These are phyloP conservation scores for Hesperophylax magnus DNA, from an alignment of 1,140 invertebrate species.

Conservation along the genomic window DNA sequence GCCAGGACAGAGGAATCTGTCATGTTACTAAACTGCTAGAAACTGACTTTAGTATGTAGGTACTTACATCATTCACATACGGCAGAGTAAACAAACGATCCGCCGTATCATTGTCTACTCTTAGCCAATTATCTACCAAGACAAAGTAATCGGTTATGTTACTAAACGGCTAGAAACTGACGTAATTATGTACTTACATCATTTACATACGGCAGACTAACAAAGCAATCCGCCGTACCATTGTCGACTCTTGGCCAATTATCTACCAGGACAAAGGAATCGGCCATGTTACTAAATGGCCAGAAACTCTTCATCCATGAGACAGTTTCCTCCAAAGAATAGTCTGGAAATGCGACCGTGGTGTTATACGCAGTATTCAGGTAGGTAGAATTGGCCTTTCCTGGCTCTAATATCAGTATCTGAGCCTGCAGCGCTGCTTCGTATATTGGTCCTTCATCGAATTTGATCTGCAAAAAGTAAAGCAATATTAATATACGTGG, in stretches of 20 bases:
- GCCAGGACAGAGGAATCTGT: too few relatives aligned
- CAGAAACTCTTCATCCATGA: constrained; percentile 50
- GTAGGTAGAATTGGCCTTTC: not conserved
- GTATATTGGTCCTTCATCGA: constrained; percentile 8
- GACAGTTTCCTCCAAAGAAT: constrained; percentile 52
- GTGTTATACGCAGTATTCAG: constrained; percentile 46
- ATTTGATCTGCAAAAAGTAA: constrained; percentile 1
- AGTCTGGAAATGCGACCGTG: constrained; percentile 61
- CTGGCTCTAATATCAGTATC: too few relatives aligned
- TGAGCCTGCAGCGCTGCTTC: not conserved
- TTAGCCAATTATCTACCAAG: too few relatives aligned
- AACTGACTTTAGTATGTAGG: too few relatives aligned
- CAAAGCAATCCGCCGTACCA: constrained; percentile 49
- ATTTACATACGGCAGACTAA: constrained; percentile 58
- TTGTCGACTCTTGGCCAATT: constrained; percentile 62
- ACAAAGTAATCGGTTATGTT: too few relatives aligned
- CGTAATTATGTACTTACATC: constrained; percentile 59
- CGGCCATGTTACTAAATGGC: constrained; percentile 41
- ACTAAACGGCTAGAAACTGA: too few relatives aligned
- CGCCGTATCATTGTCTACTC: too few relatives aligned
- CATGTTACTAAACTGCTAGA: too few relatives aligned
- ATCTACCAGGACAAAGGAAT: constrained; percentile 60
- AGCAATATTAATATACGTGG: not conserved
- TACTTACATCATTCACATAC: too few relatives aligned
- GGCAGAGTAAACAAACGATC: too few relatives aligned